Conservation (phyloP, 2,797 vertebrate species). For the Gambusia yucatana region DNA sequence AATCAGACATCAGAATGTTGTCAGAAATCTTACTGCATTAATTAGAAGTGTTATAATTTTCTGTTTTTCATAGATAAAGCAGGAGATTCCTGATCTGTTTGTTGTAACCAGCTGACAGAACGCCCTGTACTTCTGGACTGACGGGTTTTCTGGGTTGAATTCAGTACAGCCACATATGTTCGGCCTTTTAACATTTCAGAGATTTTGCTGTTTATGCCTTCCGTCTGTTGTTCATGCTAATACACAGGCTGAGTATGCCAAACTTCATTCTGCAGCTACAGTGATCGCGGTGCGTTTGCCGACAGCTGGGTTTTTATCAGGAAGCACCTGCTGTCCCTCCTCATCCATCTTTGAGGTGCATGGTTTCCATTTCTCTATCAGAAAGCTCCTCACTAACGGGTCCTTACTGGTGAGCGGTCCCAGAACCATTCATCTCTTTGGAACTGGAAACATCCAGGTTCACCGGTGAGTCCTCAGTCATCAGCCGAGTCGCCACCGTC, state of each 20-base stretch:
- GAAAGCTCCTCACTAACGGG: slow-evolving; percentile 17
- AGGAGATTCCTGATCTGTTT: neutral
- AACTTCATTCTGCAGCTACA: slow-evolving; percentile 31
- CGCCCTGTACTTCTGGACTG: slow-evolving; percentile 21
- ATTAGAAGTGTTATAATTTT: neutral
- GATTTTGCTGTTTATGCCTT: slow-evolving; percentile 18
- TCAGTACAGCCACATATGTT: slow-evolving; percentile 33
- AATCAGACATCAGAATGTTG: neutral
- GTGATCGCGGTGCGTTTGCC: slow-evolving; percentile 40
- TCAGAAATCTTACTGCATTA: neutral
- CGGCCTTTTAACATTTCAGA: slow-evolving; percentile 34
- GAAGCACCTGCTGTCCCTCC: slow-evolving; percentile 17
- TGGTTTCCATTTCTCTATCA: slow-evolving; percentile 14
- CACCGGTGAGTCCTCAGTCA: slow-evolving; percentile 57
- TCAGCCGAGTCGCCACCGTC: slow-evolving; percentile 43
- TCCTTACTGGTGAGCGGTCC: slow-evolving; percentile 40
- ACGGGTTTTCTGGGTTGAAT: slow-evolving; percentile 25
- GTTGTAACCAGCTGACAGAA: slow-evolving; percentile 20
- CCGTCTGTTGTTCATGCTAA: slow-evolving; percentile 24
- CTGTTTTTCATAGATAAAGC: neutral
- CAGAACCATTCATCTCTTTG: slow-evolving; percentile 56
- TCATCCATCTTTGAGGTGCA: slow-evolving; percentile 3
- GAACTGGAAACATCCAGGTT: slow-evolving; percentile 56
- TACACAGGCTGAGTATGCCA: slow-evolving; percentile 23
- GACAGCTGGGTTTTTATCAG: slow-evolving; percentile 50